These are phyloP conservation scores for Theonella swinhoei DNA, from an alignment of 37 sponge, comb jelly and placozoan species.

Conservation along the genomic window DNA sequence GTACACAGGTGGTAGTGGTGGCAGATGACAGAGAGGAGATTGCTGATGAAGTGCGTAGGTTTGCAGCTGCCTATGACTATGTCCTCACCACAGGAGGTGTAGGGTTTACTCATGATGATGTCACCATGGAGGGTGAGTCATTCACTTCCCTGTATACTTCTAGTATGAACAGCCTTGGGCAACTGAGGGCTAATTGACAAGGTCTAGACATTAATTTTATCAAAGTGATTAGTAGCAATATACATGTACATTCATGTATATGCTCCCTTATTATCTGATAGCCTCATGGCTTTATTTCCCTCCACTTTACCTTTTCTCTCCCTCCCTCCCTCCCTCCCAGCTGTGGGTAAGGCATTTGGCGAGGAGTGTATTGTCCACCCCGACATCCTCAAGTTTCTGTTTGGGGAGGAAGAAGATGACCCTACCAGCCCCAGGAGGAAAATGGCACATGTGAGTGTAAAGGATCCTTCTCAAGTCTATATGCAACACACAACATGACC, in stretches of 20 bases:
- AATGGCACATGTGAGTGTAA: slow-evolving; percentile 49
- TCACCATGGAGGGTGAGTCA: slow-evolving; percentile 80
- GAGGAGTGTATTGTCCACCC: slow-evolving; percentile 47
- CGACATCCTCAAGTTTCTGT: slow-evolving; percentile 28
- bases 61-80: slow-evolving; percentile 46
- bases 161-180: not conserved
- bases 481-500: too few species aligned
- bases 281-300: not conserved
- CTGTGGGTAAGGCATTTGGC: slow-evolving; percentile 69
- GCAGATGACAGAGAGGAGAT: slow-evolving; percentile 65
- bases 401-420: not conserved
- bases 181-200: too few species aligned
- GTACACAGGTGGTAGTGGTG: slow-evolving; percentile 53
- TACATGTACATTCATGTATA: not conserved
- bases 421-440: slow-evolving; percentile 38
- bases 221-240: not conserved
- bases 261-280: not conserved
- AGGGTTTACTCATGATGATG: slow-evolving; percentile 93
- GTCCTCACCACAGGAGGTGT: slow-evolving; percentile 87
- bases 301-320: not conserved
- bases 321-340: slow-evolving; percentile 4
- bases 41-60: slow-evolving; percentile 51
- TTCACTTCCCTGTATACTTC: not conserved
- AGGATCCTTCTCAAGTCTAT: too few species aligned
- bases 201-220: not conserved